Evolutionary conservation across 2,888 invertebrate species (phyloP), one percentile per base, ranked within the genome.

Genomic region (Morpho deidamia): DNA sequence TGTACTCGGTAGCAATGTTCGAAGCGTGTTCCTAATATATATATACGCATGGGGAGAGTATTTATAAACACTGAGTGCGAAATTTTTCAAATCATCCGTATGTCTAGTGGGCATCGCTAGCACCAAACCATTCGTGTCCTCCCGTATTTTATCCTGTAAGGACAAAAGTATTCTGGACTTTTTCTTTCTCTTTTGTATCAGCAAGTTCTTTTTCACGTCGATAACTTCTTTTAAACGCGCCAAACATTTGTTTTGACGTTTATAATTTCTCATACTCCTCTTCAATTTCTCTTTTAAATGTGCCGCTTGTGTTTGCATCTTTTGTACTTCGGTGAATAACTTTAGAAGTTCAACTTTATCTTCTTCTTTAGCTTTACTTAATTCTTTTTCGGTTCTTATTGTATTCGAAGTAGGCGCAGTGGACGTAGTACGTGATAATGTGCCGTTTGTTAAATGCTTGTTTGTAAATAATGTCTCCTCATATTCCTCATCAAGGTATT

Each of bases 1-100:
- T 7, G 86, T 86, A 65, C 86, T 81, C 0, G 89, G 89, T 58
- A 89, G 66, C 71, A 87, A 71, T 3, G 89, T 89, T 56, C 89
- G 69, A 62, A 89, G 68, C 7, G 80, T 81, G 67, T 89, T 89
- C 55, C 89, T 78, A 52, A 82, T 72, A 62, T 89, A 89, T 59
- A 89, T 81, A 49, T 89, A 89, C 0, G 88, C 83, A 65, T 89
- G 89, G 0, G 89, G 89, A 0, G 89, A 88, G 61, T 87, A 88
- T 62, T 84, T 88, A 63, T 89, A 89, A 53, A 88, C 77, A 65
- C 83, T 86, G 14, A 89, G 66, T 0, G 88, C 81, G 51, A 89
- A 89, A 60, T 85, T 86, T 66, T 86, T 88, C 55, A 87, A 71
- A 53, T 89, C 89, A 8, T 87, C 86, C 0, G 89, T 87, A 38